Conservation (phyloP, 2,113 vertebrate species). For the Gobio gobio region DNA sequence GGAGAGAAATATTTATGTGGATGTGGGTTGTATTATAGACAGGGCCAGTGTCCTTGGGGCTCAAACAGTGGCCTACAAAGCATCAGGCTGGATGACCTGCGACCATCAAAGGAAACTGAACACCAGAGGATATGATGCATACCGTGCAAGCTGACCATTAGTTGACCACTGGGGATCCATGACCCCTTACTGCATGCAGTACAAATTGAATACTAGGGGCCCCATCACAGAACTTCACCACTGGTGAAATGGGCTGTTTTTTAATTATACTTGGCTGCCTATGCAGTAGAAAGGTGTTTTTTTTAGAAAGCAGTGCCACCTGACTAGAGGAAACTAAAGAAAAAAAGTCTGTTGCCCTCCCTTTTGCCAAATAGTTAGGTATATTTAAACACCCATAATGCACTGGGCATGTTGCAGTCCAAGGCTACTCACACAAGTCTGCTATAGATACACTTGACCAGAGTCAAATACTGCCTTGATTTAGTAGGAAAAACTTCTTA, state of each 20-base stretch:
- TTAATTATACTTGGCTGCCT: too few relatives aligned
- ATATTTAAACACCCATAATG: too few relatives aligned
- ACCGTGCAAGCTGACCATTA: not conserved
- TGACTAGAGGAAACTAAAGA: too few relatives aligned
- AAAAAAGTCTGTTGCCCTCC: too few relatives aligned
- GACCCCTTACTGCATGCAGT: not conserved
- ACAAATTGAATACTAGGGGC: not conserved
- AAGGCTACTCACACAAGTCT: too few relatives aligned
- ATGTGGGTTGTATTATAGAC: slow-evolving; percentile 16
- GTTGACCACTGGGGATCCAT: not conserved
- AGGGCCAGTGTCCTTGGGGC: not conserved
- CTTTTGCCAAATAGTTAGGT: too few relatives aligned
- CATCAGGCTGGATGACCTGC: not conserved
- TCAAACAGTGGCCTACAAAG: not conserved
- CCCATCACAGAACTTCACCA: not conserved
- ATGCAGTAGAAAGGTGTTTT: too few relatives aligned
- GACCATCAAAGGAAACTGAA: not conserved
- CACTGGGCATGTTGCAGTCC: too few relatives aligned
- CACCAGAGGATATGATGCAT: not conserved
- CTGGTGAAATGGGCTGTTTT: not conserved
- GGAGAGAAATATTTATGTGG: slow-evolving; percentile 33
- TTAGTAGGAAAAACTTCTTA: too few relatives aligned
- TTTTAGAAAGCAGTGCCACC: too few relatives aligned
- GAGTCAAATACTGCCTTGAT: too few relatives aligned
- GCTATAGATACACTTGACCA: too few relatives aligned